Conservation (phyloP, 92 coral and sea anemone genomes). For the Montipora capitata region DNA sequence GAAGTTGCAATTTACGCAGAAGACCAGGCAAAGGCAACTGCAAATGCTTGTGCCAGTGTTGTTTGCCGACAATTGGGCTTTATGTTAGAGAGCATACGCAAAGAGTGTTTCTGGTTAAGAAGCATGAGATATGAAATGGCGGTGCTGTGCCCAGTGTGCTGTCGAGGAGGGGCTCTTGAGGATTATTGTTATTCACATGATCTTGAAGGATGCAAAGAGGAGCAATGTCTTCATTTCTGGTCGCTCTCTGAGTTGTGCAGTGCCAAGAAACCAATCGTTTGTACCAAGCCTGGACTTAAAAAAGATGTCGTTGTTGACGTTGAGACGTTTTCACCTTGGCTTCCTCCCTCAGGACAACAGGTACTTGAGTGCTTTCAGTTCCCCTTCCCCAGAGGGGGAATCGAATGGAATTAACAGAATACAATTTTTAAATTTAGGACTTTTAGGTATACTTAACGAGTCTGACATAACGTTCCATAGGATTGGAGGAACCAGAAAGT, state of each 20-base stretch:
- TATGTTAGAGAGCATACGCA: conserved; percentile 21
- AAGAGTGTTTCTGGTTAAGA: conserved; percentile 49
- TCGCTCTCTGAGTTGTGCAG: conserved; percentile 3
- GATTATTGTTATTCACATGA: background rate
- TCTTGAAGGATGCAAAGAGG: conserved; percentile 23
- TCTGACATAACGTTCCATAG: too few relatives aligned
- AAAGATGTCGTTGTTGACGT: background rate
- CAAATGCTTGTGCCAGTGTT: background rate
- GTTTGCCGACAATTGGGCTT: background rate
- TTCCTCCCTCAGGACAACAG: background rate
- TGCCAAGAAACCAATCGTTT: background rate
- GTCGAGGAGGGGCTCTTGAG: background rate
- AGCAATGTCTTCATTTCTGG: conserved; percentile 51
- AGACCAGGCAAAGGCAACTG: background rate
- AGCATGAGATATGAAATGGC: conserved; percentile 24
- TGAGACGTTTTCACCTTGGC: background rate
- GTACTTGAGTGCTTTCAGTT: too few relatives aligned
- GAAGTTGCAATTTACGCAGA: conserved; percentile 15
- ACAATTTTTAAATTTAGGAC: too few relatives aligned
- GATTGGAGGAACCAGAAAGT: too few relatives aligned
- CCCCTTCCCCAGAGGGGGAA: too few relatives aligned
- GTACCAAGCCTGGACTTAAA: background rate
- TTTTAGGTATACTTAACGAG: too few relatives aligned
- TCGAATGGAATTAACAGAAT: too few relatives aligned
- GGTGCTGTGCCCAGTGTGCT: conserved; percentile 18